phyloP scores from a whole-genome alignment of 2,888 invertebrate species.

The Megalurothrips usitatus region DNA sequence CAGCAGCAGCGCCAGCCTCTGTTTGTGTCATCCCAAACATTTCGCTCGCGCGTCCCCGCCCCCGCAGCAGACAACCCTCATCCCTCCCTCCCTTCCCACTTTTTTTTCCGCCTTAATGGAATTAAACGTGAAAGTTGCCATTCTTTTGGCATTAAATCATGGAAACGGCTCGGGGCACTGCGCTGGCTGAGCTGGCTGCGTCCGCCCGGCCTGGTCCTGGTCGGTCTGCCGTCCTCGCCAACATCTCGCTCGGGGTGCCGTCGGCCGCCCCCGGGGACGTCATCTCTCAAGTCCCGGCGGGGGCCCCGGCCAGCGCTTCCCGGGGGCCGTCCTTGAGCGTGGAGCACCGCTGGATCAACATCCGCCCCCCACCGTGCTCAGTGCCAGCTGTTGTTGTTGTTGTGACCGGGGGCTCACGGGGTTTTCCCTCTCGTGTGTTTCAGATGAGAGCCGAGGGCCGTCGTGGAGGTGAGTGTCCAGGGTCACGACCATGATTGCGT shows the following conservation, averaged over 20 bases:
- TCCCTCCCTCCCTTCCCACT: not conserved
- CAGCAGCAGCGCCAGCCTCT: not conserved
- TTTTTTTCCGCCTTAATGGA: constrained; percentile 19
- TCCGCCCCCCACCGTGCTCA: too few species aligned
- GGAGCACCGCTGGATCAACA: too few species aligned
- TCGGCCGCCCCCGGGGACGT: too few species aligned
- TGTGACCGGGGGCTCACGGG: not conserved
- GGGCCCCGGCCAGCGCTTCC: too few species aligned
- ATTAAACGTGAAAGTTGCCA: constrained; percentile 24
- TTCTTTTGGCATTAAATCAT: constrained; percentile 13
- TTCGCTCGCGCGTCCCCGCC: not conserved
- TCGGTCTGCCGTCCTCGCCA: not conserved
- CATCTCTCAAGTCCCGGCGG: too few species aligned
- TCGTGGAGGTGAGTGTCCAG: too few species aligned
- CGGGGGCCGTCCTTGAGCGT: too few species aligned
- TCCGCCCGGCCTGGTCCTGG: not conserved
- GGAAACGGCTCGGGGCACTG: not conserved
- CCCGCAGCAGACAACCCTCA: not conserved
- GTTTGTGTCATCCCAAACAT: constrained; percentile 3
- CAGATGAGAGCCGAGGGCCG: not conserved
- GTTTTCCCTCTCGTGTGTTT: not conserved
- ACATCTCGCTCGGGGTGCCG: too few species aligned
- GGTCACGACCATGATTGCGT: too few species aligned
- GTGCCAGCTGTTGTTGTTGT: too few species aligned
- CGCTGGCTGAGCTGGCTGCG: not conserved